Evolutionary conservation across 2,888 invertebrate genomes (phyloP), one percentile per base, ranked within the genome.

Genomic region (Ischnura elegans): DNA sequence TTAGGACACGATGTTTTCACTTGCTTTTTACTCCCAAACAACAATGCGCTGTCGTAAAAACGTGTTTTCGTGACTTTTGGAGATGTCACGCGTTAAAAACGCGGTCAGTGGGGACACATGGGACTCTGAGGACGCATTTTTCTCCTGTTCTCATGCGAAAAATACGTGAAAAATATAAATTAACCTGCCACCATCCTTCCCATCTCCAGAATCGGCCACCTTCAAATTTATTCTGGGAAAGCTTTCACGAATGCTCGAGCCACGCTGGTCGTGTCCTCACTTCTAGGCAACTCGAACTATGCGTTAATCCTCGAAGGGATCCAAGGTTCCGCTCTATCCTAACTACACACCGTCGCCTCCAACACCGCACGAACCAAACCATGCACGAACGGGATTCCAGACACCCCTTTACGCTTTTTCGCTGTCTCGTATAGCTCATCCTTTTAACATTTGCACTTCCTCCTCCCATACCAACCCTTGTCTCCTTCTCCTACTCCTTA

Each of bases 71-170:
- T 76, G 76, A 76, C 76, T 36, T 36, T 13, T 2, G 8, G 36
- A 21, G 76, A 76, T 76, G 76, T 76, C 76, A 76, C 76, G 36
- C 76, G 16, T 76, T 76, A 76, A 61, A n/a, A 51, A 36, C 29
- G 13, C 36, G 76, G 29, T 76, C 76, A 13, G 36, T 0, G 36
- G 19, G 51, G 51, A 10, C n/a, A n/a, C n/a, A n/a, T n/a, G n/a
- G n/a, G n/a, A n/a, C n/a, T n/a, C 13, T 36, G 76, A 13, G 36
- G 76, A 10, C 36, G 10, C 36, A 76, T 36, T 36, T 16, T 61
- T 13, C 13, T 13, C 76, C 76, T 16, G 13, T 36, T 10, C 61
- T 61, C 51, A 51, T 51, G 51, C 19, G 51, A 19, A 51, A 51
- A 51, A 51, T 8, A 19, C 51, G 2, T 19, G 16, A 51, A 51